Conservation (phyloP, 2,888 invertebrate species). For the Cinara cedri region DNA sequence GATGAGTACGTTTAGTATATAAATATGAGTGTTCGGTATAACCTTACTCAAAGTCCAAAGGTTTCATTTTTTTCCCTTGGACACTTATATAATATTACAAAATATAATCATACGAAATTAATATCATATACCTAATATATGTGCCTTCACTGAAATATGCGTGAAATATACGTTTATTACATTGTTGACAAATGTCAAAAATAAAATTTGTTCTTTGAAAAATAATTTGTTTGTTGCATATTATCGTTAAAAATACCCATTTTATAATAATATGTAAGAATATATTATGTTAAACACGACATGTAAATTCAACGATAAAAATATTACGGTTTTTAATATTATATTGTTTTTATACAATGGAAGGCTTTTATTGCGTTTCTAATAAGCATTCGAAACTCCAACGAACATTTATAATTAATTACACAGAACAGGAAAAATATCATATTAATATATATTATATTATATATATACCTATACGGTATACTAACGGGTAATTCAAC, state of each 20-base stretch:
- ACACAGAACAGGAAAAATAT: not conserved
- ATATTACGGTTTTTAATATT: too few species aligned
- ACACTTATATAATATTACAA: not conserved
- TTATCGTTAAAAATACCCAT: not conserved
- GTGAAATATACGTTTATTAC: not conserved
- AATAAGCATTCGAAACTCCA: too few species aligned
- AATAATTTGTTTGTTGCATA: not conserved
- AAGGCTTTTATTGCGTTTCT: too few species aligned
- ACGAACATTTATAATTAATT: too few species aligned
- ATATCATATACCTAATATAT: constrained; percentile 16
- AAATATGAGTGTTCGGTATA: not conserved
- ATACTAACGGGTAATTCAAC: too few species aligned
- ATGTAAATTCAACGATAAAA: too few species aligned
- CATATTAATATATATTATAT: too few species aligned
- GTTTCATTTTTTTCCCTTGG: constrained; percentile 4
- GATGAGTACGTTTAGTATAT: not conserved
- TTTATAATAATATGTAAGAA: too few species aligned
- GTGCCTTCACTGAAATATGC: not conserved
- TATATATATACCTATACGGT: too few species aligned
- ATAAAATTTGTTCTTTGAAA: not conserved
- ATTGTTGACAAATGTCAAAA: constrained; percentile 15
- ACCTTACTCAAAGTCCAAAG: not conserved
- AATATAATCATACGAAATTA: constrained; percentile 9
- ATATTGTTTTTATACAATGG: too few species aligned
- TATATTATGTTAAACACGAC: too few species aligned